Conservation (phyloP, 2,888 invertebrate genomes). For the Zhuqinia jingwanae region DNA sequence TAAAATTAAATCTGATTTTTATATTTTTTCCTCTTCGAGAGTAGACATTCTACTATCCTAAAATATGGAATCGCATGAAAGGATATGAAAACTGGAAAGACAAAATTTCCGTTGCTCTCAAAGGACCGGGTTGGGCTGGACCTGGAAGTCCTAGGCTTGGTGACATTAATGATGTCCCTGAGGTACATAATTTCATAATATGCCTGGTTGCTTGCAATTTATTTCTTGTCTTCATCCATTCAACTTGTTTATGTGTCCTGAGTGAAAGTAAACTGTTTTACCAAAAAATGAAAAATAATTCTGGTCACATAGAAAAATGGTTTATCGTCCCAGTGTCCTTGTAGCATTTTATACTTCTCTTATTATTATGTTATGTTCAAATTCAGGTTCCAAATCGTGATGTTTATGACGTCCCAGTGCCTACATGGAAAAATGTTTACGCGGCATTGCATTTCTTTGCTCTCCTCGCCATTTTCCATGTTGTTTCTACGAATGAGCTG, state of each 20-base stretch:
- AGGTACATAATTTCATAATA: constrained; percentile 83
- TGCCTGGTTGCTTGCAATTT: constrained; percentile 30
- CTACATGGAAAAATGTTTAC: constrained; percentile 87
- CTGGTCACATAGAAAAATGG: constrained; percentile 34
- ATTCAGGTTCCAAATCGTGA: constrained; percentile 84
- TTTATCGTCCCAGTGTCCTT: constrained; percentile 3
- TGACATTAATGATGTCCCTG: constrained; percentile 87
- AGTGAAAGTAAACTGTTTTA: constrained; percentile 29
- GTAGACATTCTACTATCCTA: constrained; percentile 88
- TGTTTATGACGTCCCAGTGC: constrained; percentile 86
- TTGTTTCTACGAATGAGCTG: constrained; percentile 85
- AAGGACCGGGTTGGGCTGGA: constrained; percentile 92
- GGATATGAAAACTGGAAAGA: constrained; percentile 84
- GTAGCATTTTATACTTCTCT: too few species aligned
- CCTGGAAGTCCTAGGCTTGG: constrained; percentile 90
- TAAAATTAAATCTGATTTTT: constrained; percentile 45
- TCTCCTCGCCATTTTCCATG: constrained; percentile 86
- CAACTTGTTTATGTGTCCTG: background rate
- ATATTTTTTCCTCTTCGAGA: constrained; percentile 68
- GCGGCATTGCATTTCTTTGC: constrained; percentile 86
- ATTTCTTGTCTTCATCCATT: background rate
- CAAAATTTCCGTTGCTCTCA: constrained; percentile 87
- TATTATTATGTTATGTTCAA: constrained; percentile 5
- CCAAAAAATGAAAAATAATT: constrained; percentile 9
- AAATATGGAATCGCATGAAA: constrained; percentile 86